Evolutionary conservation across 2,797 vertebrate species (phyloP).

Genomic region (Ctenochaetus hawaiiensis): DNA sequence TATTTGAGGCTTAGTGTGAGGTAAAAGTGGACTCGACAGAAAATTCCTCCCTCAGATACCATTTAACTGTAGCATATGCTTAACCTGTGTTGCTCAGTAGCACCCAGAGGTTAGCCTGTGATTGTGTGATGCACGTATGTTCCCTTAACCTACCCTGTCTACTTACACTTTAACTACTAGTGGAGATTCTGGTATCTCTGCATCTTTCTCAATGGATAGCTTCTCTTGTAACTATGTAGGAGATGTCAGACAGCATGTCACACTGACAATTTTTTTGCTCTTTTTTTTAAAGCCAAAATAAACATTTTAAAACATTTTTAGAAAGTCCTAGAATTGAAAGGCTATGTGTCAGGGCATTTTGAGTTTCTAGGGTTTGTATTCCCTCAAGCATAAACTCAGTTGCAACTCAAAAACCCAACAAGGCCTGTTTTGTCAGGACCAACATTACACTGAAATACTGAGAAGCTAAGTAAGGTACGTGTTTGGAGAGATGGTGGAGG

Average conservation of each 20-base stretch:
- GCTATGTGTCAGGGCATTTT: background rate
- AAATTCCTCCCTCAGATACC: conserved; percentile 15
- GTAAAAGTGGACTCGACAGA: conserved; percentile 40
- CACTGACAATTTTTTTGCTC: background rate
- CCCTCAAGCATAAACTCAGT: background rate
- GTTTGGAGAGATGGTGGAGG: background rate
- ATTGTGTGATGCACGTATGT: background rate
- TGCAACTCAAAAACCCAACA: background rate
- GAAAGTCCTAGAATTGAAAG: background rate
- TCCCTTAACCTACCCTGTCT: background rate
- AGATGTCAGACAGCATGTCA: background rate
- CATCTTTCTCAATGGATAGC: background rate
- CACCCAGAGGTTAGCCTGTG: background rate
- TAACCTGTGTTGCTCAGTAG: background rate
- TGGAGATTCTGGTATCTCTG: background rate
- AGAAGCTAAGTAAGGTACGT: conserved; percentile 3
- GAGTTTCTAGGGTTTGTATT: background rate
- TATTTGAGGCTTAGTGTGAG: conserved; percentile 29
- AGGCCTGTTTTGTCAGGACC: background rate
- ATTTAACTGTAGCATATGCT: conserved; percentile 18
- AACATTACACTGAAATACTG: background rate
- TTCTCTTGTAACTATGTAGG: background rate
- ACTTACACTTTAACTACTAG: background rate
- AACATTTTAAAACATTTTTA: background rate
- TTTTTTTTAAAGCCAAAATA: too few species aligned